Evolutionary conservation across 2,113 vertebrate genomes (phyloP).

Genomic region (Rhombomys opimus): DNA sequence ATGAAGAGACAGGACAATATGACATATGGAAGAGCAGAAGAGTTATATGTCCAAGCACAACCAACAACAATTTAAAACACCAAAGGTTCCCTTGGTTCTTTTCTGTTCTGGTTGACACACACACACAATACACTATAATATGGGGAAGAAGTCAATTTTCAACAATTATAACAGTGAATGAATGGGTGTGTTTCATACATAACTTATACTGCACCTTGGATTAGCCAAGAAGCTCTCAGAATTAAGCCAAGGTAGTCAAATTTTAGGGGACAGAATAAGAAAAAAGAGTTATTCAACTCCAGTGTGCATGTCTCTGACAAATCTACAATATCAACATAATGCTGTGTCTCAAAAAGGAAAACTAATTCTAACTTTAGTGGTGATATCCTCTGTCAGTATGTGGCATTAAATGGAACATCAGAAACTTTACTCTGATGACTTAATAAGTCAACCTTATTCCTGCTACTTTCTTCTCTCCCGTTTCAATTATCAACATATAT

Average conservation of each 20-base stretch:
- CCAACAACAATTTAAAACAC: background rate
- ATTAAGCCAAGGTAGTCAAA: background rate
- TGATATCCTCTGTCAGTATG: background rate
- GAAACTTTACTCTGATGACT: background rate
- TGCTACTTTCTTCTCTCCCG: background rate
- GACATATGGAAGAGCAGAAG: background rate
- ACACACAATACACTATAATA: background rate
- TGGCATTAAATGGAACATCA: background rate
- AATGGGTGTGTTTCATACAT: background rate
- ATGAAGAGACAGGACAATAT: background rate
- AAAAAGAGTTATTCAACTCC: background rate
- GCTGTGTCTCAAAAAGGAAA: slow-evolving; percentile 15
- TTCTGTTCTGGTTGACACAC: background rate
- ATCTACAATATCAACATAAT: background rate
- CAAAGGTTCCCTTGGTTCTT: background rate
- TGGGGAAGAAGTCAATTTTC: background rate
- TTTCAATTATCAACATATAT: background rate
- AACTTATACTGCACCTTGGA: background rate
- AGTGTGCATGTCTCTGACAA: background rate
- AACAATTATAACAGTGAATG: background rate
- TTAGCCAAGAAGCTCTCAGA: background rate
- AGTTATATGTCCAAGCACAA: background rate
- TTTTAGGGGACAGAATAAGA: background rate
- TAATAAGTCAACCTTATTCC: background rate
- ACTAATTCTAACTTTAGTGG: background rate